phyloP scores from a whole-genome alignment of 2,113 vertebrate species.

The Emydura subglobosa region DNA sequence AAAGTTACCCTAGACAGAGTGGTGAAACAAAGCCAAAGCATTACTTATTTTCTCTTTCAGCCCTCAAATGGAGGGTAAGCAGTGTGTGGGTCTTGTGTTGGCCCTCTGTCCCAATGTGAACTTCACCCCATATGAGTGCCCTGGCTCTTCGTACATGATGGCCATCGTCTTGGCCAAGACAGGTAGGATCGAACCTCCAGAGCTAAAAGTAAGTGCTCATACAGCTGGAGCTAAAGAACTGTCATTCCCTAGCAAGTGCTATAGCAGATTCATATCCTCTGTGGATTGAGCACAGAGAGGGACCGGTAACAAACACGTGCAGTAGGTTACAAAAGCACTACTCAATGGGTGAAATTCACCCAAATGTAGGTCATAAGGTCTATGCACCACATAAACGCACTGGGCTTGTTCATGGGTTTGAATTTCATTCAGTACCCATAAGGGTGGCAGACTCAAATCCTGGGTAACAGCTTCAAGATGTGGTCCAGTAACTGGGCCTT shows the following conservation, averaged over 20 bases:
- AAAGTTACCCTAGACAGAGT: background rate
- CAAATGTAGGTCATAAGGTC: background rate
- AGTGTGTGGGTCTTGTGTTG: background rate
- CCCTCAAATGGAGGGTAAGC: background rate
- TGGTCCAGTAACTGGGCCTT: background rate
- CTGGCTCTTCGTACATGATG: background rate
- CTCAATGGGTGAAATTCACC: background rate
- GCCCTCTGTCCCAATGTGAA: background rate
- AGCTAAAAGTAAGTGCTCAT: background rate
- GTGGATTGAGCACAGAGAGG: background rate
- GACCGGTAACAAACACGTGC: background rate
- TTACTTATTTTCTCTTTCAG: background rate
- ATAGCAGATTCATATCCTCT: background rate
- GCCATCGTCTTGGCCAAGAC: background rate
- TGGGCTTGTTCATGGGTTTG: background rate
- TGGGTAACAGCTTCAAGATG: background rate
- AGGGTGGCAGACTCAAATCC: no score
- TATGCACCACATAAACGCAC: background rate
- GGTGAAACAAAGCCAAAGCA: background rate
- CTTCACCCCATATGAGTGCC: background rate
- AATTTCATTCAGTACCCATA: background rate
- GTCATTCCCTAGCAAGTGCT: background rate
- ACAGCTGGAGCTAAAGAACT: background rate
- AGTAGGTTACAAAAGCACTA: background rate
- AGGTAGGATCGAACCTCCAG: background rate